Conservation (phyloP, 2,797 vertebrate species). For the Myotis findleyi region DNA sequence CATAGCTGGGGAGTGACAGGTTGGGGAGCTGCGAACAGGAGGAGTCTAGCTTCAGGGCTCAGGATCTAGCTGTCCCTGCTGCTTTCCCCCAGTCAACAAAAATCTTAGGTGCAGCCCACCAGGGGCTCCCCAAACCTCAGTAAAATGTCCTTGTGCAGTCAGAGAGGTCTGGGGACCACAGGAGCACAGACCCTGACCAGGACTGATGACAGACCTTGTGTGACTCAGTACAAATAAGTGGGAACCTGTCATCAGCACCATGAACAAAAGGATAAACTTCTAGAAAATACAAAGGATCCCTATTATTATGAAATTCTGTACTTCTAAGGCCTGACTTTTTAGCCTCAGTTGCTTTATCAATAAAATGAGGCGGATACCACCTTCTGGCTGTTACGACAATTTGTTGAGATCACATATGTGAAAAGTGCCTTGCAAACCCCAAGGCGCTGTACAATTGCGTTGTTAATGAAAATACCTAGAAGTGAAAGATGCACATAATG, state of each 20-base stretch:
- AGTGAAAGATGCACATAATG: background rate
- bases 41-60: background rate
- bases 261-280: background rate
- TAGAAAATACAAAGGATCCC: background rate
- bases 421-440: background rate
- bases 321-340: background rate
- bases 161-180: rapidly evolving
- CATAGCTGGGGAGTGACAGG: background rate
- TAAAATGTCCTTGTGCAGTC: rapidly evolving
- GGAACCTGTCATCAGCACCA: background rate
- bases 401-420: background rate
- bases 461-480: background rate
- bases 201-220: background rate
- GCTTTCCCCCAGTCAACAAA: background rate
- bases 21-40: background rate
- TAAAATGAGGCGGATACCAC: background rate
- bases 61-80: background rate
- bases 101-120: background rate
- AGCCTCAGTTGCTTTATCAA: background rate
- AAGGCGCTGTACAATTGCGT: background rate
- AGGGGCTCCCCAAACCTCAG: background rate
- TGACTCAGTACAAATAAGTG: background rate
- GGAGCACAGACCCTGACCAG: background rate
- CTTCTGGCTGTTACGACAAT: background rate
- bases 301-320: background rate